A percentile compares a stretch with the other conserved stretches of the same genome.
These are phyloP conservation scores for Lagocephalus sceleratus DNA, from an alignment of 2,797 vertebrate species.

Conservation along the genomic window DNA sequence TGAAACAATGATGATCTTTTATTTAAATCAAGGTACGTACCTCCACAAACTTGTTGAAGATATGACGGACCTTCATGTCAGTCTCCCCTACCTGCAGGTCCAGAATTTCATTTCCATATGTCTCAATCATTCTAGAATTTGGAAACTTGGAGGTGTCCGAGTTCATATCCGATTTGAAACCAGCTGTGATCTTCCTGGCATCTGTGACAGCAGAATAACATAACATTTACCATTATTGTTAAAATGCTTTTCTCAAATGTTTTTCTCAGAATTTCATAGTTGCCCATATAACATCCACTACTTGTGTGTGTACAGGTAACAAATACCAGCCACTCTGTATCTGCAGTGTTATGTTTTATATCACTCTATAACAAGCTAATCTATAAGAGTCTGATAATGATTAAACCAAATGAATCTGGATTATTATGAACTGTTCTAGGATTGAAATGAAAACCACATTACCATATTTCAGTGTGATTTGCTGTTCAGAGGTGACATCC, in stretches of 20 bases:
- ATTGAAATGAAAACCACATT: constrained; percentile 22
- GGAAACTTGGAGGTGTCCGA: constrained; percentile 68
- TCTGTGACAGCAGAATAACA: constrained; percentile 70
- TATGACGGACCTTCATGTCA: constrained; percentile 83
- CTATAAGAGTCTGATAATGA: neutral
- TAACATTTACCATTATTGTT: neutral
- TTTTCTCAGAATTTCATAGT: no score
- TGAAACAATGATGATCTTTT: neutral
- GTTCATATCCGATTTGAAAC: constrained; percentile 79
- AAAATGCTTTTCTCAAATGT: neutral
- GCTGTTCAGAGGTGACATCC: constrained; percentile 74
- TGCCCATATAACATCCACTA: no score
- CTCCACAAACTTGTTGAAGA: constrained; percentile 79
- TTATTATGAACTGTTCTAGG: neutral
- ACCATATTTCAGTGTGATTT: constrained; percentile 83
- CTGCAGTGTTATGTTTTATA: no score
- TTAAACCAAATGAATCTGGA: no score
- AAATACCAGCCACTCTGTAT: no score
- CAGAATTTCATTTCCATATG: constrained; percentile 68
- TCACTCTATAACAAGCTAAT: no score
- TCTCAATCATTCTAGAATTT: constrained; percentile 56
- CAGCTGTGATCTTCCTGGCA: constrained; percentile 77
- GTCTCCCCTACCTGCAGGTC: constrained; percentile 80
- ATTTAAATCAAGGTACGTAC: constrained; percentile 61
- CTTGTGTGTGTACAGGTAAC: no score